These are phyloP conservation scores for Sphaerophoria rueppellii DNA, from an alignment of 2,888 invertebrate genomes.

Conservation along the genomic window DNA sequence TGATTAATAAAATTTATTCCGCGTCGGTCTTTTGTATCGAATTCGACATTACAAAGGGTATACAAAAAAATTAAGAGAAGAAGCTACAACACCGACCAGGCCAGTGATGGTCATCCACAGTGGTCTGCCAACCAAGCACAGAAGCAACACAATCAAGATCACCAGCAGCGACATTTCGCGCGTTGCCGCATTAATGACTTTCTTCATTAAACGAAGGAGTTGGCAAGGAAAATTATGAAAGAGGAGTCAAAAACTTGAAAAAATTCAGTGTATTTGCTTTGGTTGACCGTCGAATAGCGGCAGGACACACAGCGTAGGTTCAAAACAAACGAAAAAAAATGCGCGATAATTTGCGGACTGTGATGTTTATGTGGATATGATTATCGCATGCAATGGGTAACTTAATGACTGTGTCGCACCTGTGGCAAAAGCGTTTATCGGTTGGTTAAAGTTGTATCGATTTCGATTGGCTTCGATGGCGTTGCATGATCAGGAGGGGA, in stretches of 20 bases:
- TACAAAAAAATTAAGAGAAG: not conserved
- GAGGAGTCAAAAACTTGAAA: slow-evolving; percentile 33
- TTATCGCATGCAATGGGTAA: slow-evolving; percentile 68
- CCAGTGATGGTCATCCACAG: not conserved
- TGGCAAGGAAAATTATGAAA: slow-evolving; percentile 57
- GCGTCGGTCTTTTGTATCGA: slow-evolving; percentile 57
- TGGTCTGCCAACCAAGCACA: slow-evolving; percentile 8
- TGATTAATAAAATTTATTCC: slow-evolving; percentile 81
- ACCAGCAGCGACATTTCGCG: slow-evolving; percentile 70
- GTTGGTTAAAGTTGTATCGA: not conserved
- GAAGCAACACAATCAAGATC: slow-evolving; percentile 61
- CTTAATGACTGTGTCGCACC: slow-evolving; percentile 68
- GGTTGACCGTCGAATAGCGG: slow-evolving; percentile 11
- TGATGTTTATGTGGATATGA: slow-evolving; percentile 70
- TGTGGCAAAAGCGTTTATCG: slow-evolving; percentile 52
- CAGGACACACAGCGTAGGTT: slow-evolving; percentile 18
- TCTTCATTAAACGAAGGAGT: slow-evolving; percentile 58
- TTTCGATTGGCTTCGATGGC: not conserved
- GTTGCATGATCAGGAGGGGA: not conserved
- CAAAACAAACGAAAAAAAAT: slow-evolving; percentile 10
- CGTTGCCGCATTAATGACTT: slow-evolving; percentile 72
- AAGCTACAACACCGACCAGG: slow-evolving; percentile 12
- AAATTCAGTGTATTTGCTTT: not conserved
- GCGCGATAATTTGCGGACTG: slow-evolving; percentile 52
- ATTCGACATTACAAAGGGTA: not conserved